These are phyloP conservation scores for Ptychobarbus kaznakovi DNA, from an alignment of 2,797 vertebrate genomes.

Conservation along the genomic window DNA sequence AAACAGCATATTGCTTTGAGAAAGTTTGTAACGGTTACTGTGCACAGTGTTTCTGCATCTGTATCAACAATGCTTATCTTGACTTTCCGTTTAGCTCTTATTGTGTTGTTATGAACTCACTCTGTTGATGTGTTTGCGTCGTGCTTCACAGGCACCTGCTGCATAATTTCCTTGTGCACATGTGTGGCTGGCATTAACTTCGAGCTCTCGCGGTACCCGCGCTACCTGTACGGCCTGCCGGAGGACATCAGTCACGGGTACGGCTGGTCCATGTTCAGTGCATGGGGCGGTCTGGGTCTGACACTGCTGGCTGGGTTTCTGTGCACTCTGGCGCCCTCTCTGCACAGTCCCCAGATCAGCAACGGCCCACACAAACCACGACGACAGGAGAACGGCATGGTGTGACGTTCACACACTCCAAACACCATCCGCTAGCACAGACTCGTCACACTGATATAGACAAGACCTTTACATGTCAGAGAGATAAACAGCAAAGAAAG, in stretches of 20 bases:
- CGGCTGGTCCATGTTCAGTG: constrained; percentile 96
- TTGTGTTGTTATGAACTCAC: not conserved
- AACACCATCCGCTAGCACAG: not conserved
- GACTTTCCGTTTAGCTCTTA: not conserved
- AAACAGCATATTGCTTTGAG: not conserved
- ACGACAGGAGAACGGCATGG: constrained; percentile 90
- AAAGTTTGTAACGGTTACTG: not conserved
- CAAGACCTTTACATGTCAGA: not conserved
- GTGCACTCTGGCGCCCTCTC: constrained; percentile 89
- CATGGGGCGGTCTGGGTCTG: constrained; percentile 91
- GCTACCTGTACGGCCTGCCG: constrained; percentile 89
- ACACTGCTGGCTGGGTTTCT: constrained; percentile 91
- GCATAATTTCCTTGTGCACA: constrained; percentile 93
- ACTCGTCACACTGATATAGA: constrained; percentile 10
- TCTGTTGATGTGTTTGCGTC: not conserved
- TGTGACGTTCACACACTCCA: constrained; percentile 76
- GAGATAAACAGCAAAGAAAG: not conserved
- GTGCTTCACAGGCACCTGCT: constrained; percentile 85
- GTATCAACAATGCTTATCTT: not conserved
- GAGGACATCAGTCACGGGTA: constrained; percentile 95
- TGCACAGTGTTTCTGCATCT: not conserved
- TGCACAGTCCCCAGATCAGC: constrained; percentile 79
- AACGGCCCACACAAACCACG: constrained; percentile 84
- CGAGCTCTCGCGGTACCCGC: constrained; percentile 90
- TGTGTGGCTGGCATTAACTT: constrained; percentile 95